phyloP scores from a whole-genome alignment of 2,797 vertebrate species.

The Silurus lanzhouensis region DNA sequence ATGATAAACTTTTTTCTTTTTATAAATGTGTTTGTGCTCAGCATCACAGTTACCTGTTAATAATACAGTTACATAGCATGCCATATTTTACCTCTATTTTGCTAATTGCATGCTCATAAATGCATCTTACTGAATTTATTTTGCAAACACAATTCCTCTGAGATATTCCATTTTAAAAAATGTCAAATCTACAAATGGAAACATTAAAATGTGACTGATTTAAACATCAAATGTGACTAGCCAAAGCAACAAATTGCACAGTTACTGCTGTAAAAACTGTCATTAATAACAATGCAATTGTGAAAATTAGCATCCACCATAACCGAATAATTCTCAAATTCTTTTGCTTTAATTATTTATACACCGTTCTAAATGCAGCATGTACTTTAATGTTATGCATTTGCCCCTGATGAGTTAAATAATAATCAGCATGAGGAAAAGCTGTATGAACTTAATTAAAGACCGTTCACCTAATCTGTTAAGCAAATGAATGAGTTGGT shows the following conservation, averaged over 20 bases:
- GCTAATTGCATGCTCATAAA: not conserved
- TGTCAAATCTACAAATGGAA: not conserved
- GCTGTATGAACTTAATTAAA: constrained; percentile 41
- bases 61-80: not conserved
- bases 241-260: not conserved
- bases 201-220: not conserved
- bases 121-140: not conserved
- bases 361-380: constrained; percentile 3
- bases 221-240: not conserved
- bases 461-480: constrained; percentile 39
- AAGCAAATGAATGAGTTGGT: constrained; percentile 50
- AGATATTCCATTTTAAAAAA: not conserved
- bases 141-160: not conserved
- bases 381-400: constrained; percentile 44
- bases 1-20: not conserved
- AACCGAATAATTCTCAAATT: not conserved
- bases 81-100: not conserved
- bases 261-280: not conserved
- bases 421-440: constrained; percentile 33
- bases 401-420: constrained; percentile 39
- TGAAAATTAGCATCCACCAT: not conserved
- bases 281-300: not conserved
- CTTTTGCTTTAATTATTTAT: not conserved
- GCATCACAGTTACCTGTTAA: not conserved
- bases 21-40: not conserved